phyloP scores from a whole-genome alignment of 1,140 invertebrate species.

The Camponotus vicinus region DNA sequence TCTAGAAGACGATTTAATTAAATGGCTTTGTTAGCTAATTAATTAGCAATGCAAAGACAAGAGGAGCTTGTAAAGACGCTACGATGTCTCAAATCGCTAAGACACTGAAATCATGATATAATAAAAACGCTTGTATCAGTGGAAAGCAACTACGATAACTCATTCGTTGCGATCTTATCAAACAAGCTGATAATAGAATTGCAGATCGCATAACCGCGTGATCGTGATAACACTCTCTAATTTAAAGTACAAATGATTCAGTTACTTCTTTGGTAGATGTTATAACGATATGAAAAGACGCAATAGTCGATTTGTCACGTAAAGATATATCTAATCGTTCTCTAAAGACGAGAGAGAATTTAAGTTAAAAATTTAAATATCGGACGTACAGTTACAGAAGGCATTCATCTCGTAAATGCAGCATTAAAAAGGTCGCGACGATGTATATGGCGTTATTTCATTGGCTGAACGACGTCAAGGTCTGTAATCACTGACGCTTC shows the following conservation, averaged over 20 bases:
- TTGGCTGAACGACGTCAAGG: constrained; percentile 26
- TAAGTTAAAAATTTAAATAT: neutral
- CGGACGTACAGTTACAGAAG: neutral
- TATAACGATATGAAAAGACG: neutral
- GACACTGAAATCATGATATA: neutral
- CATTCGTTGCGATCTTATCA: constrained; percentile 43
- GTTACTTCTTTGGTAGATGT: constrained; percentile 1
- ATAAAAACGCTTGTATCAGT: constrained; percentile 42
- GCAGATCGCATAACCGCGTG: neutral
- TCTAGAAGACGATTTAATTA: neutral
- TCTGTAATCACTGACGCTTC: constrained; percentile 45
- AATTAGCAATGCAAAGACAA: neutral
- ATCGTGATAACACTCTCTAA: constrained; percentile 19
- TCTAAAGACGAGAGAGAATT: neutral
- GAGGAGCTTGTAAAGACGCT: neutral
- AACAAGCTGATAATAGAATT: constrained; percentile 10
- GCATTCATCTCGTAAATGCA: neutral
- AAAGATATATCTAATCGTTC: neutral
- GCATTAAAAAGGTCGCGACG: constrained; percentile 40
- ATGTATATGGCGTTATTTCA: constrained; percentile 29
- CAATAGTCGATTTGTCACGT: neutral
- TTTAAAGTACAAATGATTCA: constrained; percentile 10
- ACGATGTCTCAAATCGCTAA: neutral
- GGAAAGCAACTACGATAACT: neutral
- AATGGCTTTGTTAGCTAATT: neutral